These are phyloP conservation scores for Darevskia mixta DNA, from an alignment of 2,797 vertebrate species.

Conservation along the genomic window DNA sequence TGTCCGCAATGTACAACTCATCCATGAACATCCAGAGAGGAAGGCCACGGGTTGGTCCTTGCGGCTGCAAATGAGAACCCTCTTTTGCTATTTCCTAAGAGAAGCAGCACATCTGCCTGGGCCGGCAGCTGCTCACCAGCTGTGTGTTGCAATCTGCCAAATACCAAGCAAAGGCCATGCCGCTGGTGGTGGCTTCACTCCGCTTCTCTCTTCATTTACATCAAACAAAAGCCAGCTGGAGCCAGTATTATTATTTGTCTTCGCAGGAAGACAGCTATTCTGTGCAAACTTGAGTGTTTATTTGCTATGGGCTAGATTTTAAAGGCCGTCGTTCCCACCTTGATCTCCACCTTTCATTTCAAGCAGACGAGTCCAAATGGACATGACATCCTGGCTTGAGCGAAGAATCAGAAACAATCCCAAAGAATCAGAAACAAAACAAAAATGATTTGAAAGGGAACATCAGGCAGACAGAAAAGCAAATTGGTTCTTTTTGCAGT, in stretches of 20 bases:
- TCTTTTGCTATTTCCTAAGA: background rate
- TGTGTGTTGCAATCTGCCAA: slow-evolving; percentile 10
- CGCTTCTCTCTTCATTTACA: slow-evolving; percentile 29
- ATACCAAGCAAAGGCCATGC: slow-evolving; percentile 21
- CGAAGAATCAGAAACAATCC: background rate
- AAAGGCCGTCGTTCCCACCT: background rate
- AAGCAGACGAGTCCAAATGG: background rate
- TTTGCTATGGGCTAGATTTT: background rate
- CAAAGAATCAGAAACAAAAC: background rate
- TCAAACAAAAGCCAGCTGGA: slow-evolving; percentile 22
- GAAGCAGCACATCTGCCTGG: background rate
- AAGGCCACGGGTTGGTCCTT: background rate
- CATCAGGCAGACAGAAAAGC: background rate
- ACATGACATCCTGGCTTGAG: background rate
- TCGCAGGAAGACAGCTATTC: background rate
- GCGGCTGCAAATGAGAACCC: background rate
- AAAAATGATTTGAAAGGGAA: background rate
- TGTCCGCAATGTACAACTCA: background rate
- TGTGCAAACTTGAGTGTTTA: background rate
- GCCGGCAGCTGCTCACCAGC: slow-evolving; percentile 33
- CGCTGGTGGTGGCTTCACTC: background rate
- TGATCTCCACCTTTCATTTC: slow-evolving; percentile 2
- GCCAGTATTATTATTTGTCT: background rate
- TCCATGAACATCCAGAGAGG: background rate
- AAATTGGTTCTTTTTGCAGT: background rate